Percentiles rank a stretch among this genome's conserved stretches.
These are phyloP conservation scores for Erebia epiphron DNA, from an alignment of 2,888 invertebrate species.

Conservation along the genomic window DNA sequence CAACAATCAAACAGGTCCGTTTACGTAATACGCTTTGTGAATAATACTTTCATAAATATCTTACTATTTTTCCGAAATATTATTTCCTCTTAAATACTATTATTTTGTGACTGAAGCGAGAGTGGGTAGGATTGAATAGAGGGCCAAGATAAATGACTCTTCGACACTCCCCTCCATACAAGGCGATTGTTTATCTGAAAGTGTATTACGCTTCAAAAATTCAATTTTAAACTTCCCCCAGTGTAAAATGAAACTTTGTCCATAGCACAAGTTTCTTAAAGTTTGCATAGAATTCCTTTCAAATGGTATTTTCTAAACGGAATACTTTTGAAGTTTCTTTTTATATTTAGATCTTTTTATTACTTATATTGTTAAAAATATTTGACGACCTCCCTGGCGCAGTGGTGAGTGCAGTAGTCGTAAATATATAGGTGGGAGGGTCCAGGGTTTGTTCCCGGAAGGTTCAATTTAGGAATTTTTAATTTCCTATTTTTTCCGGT, in stretches of 20 bases:
- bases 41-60: too few relatives aligned
- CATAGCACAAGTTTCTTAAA: neutral
- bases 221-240: constrained; percentile 20
- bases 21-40: too few relatives aligned
- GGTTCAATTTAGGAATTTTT: too few relatives aligned
- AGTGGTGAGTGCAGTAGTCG: too few relatives aligned
- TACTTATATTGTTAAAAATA: too few relatives aligned
- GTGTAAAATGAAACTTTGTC: constrained; percentile 13
- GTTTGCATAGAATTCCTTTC: constrained; percentile 7
- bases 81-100: too few relatives aligned
- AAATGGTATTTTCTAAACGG: constrained; percentile 5
- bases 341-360: neutral
- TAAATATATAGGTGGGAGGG: too few relatives aligned
- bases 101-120: neutral
- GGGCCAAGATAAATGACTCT: constrained; percentile 6
- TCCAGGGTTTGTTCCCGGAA: too few relatives aligned
- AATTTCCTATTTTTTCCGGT: too few relatives aligned
- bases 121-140: neutral
- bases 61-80: too few relatives aligned
- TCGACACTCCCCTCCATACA: constrained; percentile 5
- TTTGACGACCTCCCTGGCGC: too few relatives aligned
- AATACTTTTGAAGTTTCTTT: neutral
- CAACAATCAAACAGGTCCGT: too few relatives aligned
- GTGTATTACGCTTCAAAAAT: constrained; percentile 16
- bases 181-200: constrained; percentile 13